Percentiles rank a stretch among this genome's conserved stretches.
Conservation (phyloP, 2,797 vertebrate species). For the Spatula versicolor region DNA sequence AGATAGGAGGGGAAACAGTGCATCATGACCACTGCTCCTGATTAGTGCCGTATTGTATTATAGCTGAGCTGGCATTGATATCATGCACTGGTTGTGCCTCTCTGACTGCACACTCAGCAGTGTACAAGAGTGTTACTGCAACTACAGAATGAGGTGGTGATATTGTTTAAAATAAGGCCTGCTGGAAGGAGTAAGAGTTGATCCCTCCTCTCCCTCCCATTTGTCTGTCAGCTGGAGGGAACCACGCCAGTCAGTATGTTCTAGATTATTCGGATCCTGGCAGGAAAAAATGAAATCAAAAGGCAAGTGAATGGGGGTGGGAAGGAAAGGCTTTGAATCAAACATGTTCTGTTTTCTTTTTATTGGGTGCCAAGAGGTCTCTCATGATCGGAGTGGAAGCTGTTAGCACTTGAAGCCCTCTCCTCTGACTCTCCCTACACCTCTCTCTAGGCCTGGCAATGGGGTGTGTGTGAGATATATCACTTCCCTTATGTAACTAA, state of each 20-base stretch:
- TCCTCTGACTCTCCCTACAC: not conserved
- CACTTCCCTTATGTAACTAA: not conserved
- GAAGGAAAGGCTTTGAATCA: constrained; percentile 28
- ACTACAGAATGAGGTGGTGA: rapidly evolving
- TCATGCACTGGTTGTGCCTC: not conserved
- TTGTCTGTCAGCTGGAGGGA: constrained; percentile 44
- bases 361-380: constrained; percentile 26
- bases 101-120: not conserved
- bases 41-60: not conserved
- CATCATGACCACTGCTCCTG: not conserved
- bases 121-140: not conserved
- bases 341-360: constrained; percentile 6
- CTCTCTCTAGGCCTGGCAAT: not conserved
- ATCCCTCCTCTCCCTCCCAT: not conserved
- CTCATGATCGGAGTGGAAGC: not conserved
- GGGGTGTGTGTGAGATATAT: not conserved
- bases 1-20: not conserved
- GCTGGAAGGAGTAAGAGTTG: not conserved
- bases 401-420: not conserved
- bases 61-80: not conserved
- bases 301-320: not conserved
- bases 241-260: constrained; percentile 11
- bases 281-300: constrained; percentile 31
- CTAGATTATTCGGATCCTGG: constrained; percentile 5
- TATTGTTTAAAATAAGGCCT: not conserved